Percentiles rank a stretch among this genome's conserved stretches.
Conservation (phyloP, 1,140 invertebrate genomes). For the Trypoxylus dichotomus region DNA sequence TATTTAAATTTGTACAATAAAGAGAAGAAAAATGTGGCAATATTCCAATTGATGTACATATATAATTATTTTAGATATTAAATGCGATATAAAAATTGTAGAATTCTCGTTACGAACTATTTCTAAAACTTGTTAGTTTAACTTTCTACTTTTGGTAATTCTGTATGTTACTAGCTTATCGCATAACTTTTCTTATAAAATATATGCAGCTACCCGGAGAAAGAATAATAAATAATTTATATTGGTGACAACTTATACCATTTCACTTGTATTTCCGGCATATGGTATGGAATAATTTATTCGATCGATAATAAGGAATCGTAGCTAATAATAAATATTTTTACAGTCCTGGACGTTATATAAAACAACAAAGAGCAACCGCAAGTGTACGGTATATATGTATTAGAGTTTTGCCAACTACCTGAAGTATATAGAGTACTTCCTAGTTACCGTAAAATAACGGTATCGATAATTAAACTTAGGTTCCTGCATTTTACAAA, state of each 20-base stretch:
- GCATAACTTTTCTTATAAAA: not conserved
- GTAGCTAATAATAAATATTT: not conserved
- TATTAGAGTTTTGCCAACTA: not conserved
- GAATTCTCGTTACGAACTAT: too few relatives aligned
- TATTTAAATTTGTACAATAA: too few relatives aligned
- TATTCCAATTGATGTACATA: too few relatives aligned
- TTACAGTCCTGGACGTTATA: constrained; percentile 6
- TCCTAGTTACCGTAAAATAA: constrained; percentile 7
- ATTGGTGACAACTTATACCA: not conserved
- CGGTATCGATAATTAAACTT: constrained; percentile 2
- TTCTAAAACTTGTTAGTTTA: too few relatives aligned
- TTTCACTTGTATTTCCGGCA: not conserved
- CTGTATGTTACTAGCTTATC: too few relatives aligned
- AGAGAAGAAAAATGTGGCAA: too few relatives aligned
- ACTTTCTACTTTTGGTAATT: too few relatives aligned
- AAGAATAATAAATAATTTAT: not conserved
- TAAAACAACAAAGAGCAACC: constrained; percentile 6
- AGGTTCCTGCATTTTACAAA: constrained; percentile 6
- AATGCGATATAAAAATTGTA: too few relatives aligned
- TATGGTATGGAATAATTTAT: not conserved
- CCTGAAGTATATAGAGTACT: constrained; percentile 6
- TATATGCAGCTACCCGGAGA: not conserved
- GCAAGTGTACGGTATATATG: constrained; percentile 1
- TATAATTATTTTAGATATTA: too few relatives aligned
- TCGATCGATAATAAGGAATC: not conserved